Conservation (phyloP, 2,888 invertebrate genomes). For the Heliconius ismenius region DNA sequence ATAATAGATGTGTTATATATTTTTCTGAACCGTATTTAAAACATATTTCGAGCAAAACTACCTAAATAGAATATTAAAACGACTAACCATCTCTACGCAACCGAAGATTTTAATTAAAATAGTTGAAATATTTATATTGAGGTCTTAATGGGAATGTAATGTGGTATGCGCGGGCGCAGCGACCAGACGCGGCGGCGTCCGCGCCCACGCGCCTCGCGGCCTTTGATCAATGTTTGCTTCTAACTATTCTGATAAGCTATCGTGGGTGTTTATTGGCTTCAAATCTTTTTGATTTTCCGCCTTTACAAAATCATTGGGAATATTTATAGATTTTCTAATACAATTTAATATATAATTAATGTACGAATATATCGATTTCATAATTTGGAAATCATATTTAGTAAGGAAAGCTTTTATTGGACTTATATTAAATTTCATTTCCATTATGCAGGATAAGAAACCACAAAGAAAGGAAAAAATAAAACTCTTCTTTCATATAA, state of each 20-base stretch:
- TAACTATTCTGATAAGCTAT: slow-evolving; percentile 41
- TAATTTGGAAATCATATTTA: not conserved
- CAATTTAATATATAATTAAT: not conserved
- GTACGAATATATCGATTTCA: no score
- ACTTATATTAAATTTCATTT: not conserved
- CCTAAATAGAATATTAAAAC: not conserved
- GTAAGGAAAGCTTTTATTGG: not conserved
- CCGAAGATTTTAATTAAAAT: slow-evolving; percentile 3
- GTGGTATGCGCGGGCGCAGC: slow-evolving; percentile 30
- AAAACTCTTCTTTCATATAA: not conserved
- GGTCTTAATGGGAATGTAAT: slow-evolving; percentile 28
- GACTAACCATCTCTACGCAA: not conserved
- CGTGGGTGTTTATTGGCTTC: slow-evolving; percentile 37
- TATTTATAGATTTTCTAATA: not conserved
- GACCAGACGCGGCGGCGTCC: slow-evolving; percentile 39
- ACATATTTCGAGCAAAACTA: not conserved
- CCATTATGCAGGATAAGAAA: not conserved
- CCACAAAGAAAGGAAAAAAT: not conserved
- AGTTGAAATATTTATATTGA: slow-evolving; percentile 3
- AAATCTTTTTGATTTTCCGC: slow-evolving; percentile 16
- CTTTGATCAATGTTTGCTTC: slow-evolving; percentile 40
- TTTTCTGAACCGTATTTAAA: not conserved
- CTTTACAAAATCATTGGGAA: slow-evolving; percentile 10
- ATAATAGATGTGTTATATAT: not conserved
- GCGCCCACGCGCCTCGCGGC: slow-evolving; percentile 35